Evolutionary conservation across 2,113 vertebrate species (phyloP).

Genomic region (Irena cyanogastra): DNA sequence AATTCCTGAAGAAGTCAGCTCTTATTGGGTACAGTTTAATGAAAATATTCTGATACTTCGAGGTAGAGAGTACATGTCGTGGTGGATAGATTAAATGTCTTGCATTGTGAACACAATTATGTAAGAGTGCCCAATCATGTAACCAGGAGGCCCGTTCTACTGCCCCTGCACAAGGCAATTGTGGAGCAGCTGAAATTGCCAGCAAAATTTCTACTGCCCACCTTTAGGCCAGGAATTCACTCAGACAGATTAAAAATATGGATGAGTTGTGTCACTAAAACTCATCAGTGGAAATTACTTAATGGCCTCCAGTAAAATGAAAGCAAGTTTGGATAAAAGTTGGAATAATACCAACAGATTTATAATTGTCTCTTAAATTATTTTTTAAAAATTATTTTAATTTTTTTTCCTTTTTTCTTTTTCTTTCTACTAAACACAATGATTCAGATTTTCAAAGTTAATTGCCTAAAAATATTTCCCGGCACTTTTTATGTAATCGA

Average conservation of each 20-base stretch:
- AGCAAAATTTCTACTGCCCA: neutral
- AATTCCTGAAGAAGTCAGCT: neutral
- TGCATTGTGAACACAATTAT: neutral
- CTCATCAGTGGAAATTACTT: neutral
- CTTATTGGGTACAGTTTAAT: neutral
- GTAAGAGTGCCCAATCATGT: neutral
- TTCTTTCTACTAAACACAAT: neutral
- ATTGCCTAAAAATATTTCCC: neutral
- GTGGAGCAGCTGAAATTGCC: neutral
- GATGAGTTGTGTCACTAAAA: neutral
- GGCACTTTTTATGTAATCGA: neutral
- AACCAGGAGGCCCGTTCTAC: neutral
- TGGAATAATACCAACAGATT: neutral
- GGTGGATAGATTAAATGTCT: neutral
- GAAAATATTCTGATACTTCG: neutral
- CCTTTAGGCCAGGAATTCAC: neutral
- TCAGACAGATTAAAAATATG: neutral
- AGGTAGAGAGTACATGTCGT: neutral
- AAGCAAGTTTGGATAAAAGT: neutral
- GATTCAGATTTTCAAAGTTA: neutral
- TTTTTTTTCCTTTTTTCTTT: fast-evolving
- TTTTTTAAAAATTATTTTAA: fast-evolving
- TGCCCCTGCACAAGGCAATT: neutral
- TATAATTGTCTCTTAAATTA: neutral
- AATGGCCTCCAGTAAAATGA: neutral